phyloP scores from a whole-genome alignment of 1,140 invertebrate genomes.

The Drosophila varians region DNA sequence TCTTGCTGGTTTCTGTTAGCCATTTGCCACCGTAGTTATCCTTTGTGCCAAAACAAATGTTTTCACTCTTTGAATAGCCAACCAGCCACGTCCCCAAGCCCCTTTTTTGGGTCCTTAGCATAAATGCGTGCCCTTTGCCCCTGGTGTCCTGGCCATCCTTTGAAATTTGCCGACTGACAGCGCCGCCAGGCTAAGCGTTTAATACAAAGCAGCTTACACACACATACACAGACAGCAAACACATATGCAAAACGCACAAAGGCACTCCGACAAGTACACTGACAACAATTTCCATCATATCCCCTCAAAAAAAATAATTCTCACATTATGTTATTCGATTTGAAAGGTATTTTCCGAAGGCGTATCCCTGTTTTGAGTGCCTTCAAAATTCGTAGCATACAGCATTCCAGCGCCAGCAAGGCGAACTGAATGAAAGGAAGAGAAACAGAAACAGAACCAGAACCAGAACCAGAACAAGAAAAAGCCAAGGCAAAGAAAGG shows the following conservation, averaged over 20 bases:
- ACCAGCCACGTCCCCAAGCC: constrained; percentile 2
- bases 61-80: constrained; percentile 72
- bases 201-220: constrained; percentile 53
- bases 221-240: not conserved
- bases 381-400: constrained; percentile 41
- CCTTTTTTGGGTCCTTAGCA: constrained; percentile 1
- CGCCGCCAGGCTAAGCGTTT: constrained; percentile 56
- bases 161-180: constrained; percentile 63
- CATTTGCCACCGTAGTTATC: constrained; percentile 1
- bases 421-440: constrained; percentile 5
- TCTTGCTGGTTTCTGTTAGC: not conserved
- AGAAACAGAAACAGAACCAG: no score
- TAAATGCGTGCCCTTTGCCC: constrained; percentile 28
- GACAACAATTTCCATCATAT: not conserved
- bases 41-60: constrained; percentile 44
- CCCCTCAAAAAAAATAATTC: no score
- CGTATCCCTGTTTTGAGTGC: not conserved
- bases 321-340: no score
- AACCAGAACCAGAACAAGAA: no score
- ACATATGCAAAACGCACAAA: constrained; percentile 6
- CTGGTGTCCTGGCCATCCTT: constrained; percentile 52
- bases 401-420: constrained; percentile 27
- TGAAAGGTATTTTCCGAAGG: no score
- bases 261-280: not conserved
- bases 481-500: not conserved